Evolutionary conservation across 2,797 vertebrate species (phyloP).

Genomic region (Brachymystax lenok): DNA sequence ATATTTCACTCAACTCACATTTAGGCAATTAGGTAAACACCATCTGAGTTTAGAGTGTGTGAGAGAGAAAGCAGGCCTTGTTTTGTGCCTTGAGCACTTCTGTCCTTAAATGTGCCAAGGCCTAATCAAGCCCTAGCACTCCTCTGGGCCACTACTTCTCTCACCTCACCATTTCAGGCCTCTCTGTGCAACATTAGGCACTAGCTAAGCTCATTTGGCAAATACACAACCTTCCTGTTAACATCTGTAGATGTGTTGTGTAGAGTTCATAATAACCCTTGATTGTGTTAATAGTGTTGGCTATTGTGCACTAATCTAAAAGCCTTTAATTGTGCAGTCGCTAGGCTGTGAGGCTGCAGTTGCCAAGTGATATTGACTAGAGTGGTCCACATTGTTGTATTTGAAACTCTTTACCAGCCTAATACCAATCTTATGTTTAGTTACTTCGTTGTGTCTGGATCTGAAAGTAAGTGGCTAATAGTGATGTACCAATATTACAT

Average conservation of each 20-base stretch:
- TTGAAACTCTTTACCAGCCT: no score
- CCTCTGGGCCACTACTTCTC: conserved; percentile 24
- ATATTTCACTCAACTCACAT: not conserved
- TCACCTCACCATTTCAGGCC: conserved; percentile 44
- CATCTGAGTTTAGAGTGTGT: not conserved
- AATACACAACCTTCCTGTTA: not conserved
- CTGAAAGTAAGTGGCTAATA: no score
- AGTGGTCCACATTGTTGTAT: not conserved
- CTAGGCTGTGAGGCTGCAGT: not conserved
- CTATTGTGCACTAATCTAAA: not conserved
- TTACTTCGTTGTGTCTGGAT: not conserved
- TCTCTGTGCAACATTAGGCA: not conserved
- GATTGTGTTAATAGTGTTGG: conserved; percentile 7
- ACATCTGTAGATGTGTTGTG: not conserved
- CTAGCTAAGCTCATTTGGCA: not conserved
- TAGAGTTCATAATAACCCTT: not conserved
- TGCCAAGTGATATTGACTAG: not conserved
- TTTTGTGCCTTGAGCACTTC: not conserved
- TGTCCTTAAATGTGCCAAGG: conserved; percentile 25
- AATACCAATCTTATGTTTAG: not conserved
- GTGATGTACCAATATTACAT: no score
- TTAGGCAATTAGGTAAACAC: not conserved
- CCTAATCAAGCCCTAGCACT: conserved; percentile 46
- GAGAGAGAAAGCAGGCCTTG: not conserved
- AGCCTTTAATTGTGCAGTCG: not conserved